Evolutionary conservation across 92 coral and sea anemone genomes (phyloP), one percentile per base, ranked within the genome.

Genomic region (Porites evermanni): DNA sequence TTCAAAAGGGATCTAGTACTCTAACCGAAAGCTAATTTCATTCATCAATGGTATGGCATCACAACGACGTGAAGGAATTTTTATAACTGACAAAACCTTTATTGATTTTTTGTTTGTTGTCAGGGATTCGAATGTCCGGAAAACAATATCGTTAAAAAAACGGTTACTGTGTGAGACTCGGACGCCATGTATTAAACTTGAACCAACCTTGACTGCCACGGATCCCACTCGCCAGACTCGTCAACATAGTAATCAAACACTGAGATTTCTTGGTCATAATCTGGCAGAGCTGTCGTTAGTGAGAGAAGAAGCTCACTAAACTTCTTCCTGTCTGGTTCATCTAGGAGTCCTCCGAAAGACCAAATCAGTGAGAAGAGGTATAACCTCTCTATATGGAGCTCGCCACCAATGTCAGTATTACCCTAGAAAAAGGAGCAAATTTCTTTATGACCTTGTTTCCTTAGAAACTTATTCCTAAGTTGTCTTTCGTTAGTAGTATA

Each of bases 141-240:
- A 38, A 38, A 38, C 47, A 38, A 38, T 4, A 38, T 38, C 47
- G 47, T 38, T 38, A 3, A 38, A 38, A 38, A 38, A 38, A 3
- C 47, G 4, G 47, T 38, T 38, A 38, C 47, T 38, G 47, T 38
- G 47, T 38, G 47, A 38, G 47, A 38, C 47, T 38, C 47, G 7
- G 7, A 38, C 20, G 8, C 7, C 18, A 21, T 38, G 11, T 7
- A 20, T 4, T 19, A 61, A 4, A 12, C 12, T 47, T 70, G 13
- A 66, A 59, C 91, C 13, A 88, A 97, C 99, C 93, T 90, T 79
- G 99, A 97, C 69, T 91, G 96, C 99, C 99, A 97, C 7, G 97
- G 85, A 73, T 97, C 99, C 99, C 99, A 97, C 79, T 97, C 99
- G 47, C 99, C 99, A 60, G 99, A 97, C 80, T 97, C 99, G 64